Conservation (phyloP, 2,888 invertebrate species). For the Amphipyra tragopoginis region DNA sequence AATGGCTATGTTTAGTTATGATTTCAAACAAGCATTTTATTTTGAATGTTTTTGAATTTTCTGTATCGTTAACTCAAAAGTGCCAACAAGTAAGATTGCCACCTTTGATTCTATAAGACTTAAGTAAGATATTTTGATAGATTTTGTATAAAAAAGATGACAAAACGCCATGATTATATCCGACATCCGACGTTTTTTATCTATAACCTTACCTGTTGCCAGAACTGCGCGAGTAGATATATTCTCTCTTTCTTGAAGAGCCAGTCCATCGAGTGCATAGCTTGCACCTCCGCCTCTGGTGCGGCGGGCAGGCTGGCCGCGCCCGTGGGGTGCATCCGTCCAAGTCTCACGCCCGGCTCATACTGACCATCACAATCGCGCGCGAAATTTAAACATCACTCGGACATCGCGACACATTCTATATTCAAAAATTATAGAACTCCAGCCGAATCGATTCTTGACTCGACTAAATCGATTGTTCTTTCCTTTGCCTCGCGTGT, state of each 20-base stretch:
- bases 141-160: too few relatives aligned
- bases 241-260: constrained; percentile 98
- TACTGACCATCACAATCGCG: constrained; percentile 71
- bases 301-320: constrained; percentile 94
- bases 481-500: constrained; percentile 66
- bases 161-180: too few relatives aligned
- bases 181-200: too few relatives aligned
- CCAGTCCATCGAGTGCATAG: constrained; percentile 99
- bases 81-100: too few relatives aligned
- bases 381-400: constrained; percentile 50
- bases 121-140: too few relatives aligned
- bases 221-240: constrained; percentile 97
- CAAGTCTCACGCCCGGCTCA: constrained; percentile 80
- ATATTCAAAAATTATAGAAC: constrained; percentile 45
- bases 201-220: constrained; percentile 97
- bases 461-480: constrained; percentile 73
- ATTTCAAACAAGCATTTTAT: too few relatives aligned
- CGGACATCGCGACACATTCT: constrained; percentile 60
- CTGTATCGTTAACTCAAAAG: too few relatives aligned
- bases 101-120: too few relatives aligned
- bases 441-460: constrained; percentile 46
- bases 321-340: constrained; percentile 94
- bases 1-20: too few relatives aligned
- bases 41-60: too few relatives aligned
- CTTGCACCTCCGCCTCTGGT: constrained; percentile 97